These are phyloP conservation scores for Protophormia terraenovae DNA, from an alignment of 2,888 invertebrate genomes.

Conservation along the genomic window DNA sequence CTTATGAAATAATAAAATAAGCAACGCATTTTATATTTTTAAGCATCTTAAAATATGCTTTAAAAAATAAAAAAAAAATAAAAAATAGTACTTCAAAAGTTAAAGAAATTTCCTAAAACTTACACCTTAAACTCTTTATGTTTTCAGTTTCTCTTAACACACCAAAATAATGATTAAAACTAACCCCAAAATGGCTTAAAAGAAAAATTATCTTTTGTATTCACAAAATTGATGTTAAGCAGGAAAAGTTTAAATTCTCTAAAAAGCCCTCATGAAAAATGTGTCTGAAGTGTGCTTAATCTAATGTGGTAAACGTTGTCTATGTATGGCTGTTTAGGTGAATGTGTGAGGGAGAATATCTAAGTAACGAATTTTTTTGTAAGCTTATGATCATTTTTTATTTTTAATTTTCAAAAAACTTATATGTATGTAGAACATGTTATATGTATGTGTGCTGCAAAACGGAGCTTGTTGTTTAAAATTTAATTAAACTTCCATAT, in stretches of 20 bases:
- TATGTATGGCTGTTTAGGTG: background rate
- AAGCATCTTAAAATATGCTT: background rate
- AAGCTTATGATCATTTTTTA: background rate
- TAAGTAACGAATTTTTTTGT: background rate
- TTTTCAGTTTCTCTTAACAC: background rate
- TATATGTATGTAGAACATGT: too few relatives aligned
- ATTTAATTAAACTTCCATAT: conserved; percentile 38
- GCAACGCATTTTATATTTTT: too few relatives aligned
- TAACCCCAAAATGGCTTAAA: background rate
- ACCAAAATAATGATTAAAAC: background rate
- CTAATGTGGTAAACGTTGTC: conserved; percentile 37
- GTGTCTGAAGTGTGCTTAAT: conserved; percentile 38
- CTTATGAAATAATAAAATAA: too few relatives aligned
- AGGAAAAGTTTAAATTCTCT: background rate
- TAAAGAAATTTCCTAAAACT: background rate
- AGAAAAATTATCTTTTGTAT: conserved; percentile 10
- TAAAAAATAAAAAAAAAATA: background rate
- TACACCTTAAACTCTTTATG: background rate
- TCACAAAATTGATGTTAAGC: background rate
- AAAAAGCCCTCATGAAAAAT: conserved; percentile 11
- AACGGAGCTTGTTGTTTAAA: too few relatives aligned
- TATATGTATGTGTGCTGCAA: too few relatives aligned
- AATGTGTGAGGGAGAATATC: background rate
- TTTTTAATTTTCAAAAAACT: too few relatives aligned
- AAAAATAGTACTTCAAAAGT: background rate